These are phyloP conservation scores for Anabacerthia variegaticeps DNA, from an alignment of 2,797 vertebrate species.

Conservation along the genomic window DNA sequence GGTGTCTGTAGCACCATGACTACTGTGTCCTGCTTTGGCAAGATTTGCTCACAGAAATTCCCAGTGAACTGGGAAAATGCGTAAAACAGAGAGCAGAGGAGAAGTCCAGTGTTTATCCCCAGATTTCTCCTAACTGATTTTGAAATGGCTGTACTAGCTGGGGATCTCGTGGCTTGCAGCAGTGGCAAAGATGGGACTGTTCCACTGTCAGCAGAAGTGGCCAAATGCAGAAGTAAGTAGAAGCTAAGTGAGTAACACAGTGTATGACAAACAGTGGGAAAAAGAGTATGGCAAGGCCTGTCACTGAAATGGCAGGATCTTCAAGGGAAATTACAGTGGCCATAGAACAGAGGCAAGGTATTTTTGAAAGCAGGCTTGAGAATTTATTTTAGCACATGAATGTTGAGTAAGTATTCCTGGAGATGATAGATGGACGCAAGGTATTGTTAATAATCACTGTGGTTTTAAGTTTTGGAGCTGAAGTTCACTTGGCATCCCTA, in stretches of 20 bases:
- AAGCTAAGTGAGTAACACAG: not conserved
- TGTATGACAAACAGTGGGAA: not conserved
- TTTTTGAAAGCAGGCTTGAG: conserved; percentile 36
- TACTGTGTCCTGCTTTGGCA: not conserved
- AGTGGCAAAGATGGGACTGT: not conserved
- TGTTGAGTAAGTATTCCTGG: conserved; percentile 48
- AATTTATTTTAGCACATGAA: conserved; percentile 48
- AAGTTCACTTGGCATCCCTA: conserved; percentile 12
- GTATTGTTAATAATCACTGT: conserved; percentile 54
- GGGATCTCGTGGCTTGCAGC: not conserved
- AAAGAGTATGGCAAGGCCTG: not conserved
- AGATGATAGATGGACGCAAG: conserved; percentile 49
- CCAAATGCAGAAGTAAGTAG: not conserved
- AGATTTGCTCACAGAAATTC: not conserved
- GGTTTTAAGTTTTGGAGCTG: conserved; percentile 26
- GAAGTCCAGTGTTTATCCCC: not conserved
- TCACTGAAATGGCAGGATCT: conserved; percentile 7
- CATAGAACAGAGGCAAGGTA: not conserved
- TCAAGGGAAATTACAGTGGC: not conserved
- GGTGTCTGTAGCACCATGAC: not conserved
- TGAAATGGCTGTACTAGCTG: not conserved
- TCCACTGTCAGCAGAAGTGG: not conserved
- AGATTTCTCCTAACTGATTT: not conserved
- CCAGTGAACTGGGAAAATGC: not conserved
- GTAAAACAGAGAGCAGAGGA: not conserved